These are phyloP conservation scores for Lanistes nyassanus DNA, from an alignment of 1,140 invertebrate genomes.

Conservation along the genomic window DNA sequence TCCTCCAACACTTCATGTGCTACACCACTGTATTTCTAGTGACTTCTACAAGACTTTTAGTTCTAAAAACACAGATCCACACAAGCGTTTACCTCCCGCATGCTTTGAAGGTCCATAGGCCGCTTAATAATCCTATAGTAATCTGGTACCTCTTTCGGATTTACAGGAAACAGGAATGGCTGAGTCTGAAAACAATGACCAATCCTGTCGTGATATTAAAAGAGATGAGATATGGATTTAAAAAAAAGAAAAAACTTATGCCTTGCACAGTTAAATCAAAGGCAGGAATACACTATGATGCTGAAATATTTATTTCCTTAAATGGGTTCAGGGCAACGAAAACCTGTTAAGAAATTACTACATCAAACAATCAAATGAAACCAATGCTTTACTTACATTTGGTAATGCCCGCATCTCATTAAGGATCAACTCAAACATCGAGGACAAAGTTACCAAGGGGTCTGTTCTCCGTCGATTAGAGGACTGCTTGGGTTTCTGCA, in stretches of 20 bases:
- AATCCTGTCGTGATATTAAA: too few relatives aligned
- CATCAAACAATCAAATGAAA: background rate
- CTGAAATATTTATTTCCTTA: too few relatives aligned
- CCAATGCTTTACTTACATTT: constrained; percentile 72
- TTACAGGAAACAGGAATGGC: constrained; percentile 94
- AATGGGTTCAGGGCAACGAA: too few relatives aligned
- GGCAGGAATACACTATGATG: too few relatives aligned
- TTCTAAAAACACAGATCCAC: background rate
- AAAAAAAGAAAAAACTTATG: background rate
- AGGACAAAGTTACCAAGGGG: constrained; percentile 93
- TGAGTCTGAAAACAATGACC: constrained; percentile 70
- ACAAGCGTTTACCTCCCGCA: constrained; percentile 75
- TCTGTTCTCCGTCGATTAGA: constrained; percentile 89
- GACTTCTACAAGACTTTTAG: background rate
- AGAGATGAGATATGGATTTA: background rate
- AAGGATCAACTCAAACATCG: constrained; percentile 90
- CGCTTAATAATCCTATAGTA: constrained; percentile 91
- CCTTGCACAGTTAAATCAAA: background rate
- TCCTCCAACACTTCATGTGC: background rate
- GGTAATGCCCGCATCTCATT: constrained; percentile 93
- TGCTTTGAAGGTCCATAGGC: constrained; percentile 98
- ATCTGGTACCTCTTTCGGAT: constrained; percentile 89
- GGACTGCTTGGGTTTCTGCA: constrained; percentile 79
- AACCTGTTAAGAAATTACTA: too few relatives aligned
- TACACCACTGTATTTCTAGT: too few relatives aligned